phyloP scores from a whole-genome alignment of 2,888 invertebrate species.

The Cetonia aurata region DNA sequence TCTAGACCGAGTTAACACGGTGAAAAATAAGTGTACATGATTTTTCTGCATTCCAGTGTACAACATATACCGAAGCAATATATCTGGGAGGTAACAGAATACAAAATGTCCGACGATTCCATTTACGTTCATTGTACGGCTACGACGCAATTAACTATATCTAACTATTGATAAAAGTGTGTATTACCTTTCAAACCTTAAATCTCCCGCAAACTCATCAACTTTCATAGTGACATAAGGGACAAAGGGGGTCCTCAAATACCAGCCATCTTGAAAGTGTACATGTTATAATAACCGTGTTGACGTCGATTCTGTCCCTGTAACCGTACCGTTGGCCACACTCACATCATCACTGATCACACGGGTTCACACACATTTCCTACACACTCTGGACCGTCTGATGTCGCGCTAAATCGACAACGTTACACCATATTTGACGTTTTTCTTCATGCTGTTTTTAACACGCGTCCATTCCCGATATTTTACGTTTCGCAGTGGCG shows the following conservation, averaged over 20 bases:
- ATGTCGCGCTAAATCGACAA: constrained; percentile 56
- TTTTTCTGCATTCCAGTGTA: too few species aligned
- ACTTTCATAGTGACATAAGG: constrained; percentile 79
- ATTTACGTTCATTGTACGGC: constrained; percentile 14
- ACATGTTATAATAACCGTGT: constrained; percentile 43
- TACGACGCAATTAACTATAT: not conserved
- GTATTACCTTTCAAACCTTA: constrained; percentile 75
- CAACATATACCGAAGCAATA: constrained; percentile 31
- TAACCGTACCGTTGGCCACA: constrained; percentile 32
- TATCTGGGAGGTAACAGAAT: constrained; percentile 30
- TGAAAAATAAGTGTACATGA: too few species aligned
- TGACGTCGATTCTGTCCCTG: constrained; percentile 30
- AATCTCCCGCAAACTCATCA: constrained; percentile 74
- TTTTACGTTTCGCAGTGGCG: constrained; percentile 60
- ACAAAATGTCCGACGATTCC: constrained; percentile 38
- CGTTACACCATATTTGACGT: constrained; percentile 62
- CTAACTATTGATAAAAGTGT: constrained; percentile 28
- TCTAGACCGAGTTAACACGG: too few species aligned
- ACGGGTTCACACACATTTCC: constrained; percentile 56
- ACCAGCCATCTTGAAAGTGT: constrained; percentile 76
- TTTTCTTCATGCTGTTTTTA: constrained; percentile 62
- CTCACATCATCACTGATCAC: constrained; percentile 50
- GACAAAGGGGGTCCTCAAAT: constrained; percentile 73
- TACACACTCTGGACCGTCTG: constrained; percentile 54
- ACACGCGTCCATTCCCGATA: constrained; percentile 61